Base-by-base conservation (phyloP, 2,797 vertebrate genomes). In the Erpetoichthys calabaricus region DNA sequence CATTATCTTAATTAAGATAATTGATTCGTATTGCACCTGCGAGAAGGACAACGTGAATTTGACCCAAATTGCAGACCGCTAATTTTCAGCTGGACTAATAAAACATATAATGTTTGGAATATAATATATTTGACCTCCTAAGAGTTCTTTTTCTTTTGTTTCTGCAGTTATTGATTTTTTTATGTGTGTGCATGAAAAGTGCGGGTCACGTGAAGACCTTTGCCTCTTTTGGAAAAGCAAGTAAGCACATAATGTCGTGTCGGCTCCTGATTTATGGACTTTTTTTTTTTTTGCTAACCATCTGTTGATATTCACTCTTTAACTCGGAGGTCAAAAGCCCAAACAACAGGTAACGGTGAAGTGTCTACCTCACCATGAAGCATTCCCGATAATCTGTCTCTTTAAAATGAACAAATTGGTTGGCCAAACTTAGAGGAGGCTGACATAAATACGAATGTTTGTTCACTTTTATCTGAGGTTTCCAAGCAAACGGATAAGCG, bases 21-120 rank as follows among this genome's bases (percentile, higher is more conserved):
- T 85, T 85, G 80, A 87, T 86, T 85, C 79, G 80, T 80, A 86
- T 84, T 82, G 81, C 84, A 86, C 86, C 84, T 85, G 83, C 78
- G 81, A 85, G 83, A 80, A 70, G 61, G 46, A 42, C 42, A 72
- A 73, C 75, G 74, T 70, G 63, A 77, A 69, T 75, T 65, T 71
- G 70, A 68, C 64, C 66, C 70, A 73, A 71, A 79, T 73, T 62
- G 80, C 80, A 79, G 64, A 59, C 62, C 81, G 83, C 83, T 74
- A 79, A 76, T 73, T 76, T 25, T 25, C 25, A 25, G 25, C 25
- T 25, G 25, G 25, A 25, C 25, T 25, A 25, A 25, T 25, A 25
- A 25, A 25, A 25, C 25, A 25, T 25, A 25, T 25, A 25, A 25
- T 25, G 2, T 25, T 25, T 25, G 25, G 25, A 25, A 25, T 25